These are phyloP conservation scores for Bryconaethiops microstoma DNA, from an alignment of 2,797 vertebrate genomes.

Conservation along the genomic window DNA sequence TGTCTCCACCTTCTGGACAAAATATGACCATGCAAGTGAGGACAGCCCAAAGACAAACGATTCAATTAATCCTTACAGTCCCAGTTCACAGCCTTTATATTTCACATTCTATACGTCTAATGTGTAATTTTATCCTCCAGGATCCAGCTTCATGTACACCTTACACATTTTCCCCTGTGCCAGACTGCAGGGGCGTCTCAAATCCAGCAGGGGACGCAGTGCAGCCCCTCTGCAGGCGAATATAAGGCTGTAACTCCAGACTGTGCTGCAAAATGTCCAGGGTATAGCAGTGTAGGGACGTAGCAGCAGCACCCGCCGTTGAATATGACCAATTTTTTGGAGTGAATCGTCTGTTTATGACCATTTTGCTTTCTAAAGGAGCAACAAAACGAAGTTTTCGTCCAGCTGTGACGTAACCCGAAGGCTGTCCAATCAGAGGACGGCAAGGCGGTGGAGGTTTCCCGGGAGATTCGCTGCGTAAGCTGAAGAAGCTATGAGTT, in stretches of 20 bases:
- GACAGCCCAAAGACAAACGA: background rate
- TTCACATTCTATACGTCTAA: background rate
- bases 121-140: too few species aligned
- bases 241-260: background rate
- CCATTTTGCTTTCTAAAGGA: background rate
- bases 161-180: too few species aligned
- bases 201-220: conserved; percentile 45
- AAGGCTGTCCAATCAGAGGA: conserved; percentile 5
- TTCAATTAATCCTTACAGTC: background rate
- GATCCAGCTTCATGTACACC: too few species aligned
- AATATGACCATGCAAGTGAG: background rate
- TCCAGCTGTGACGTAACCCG: conserved; percentile 5
- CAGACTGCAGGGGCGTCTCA: background rate
- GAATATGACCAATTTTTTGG: too few species aligned
- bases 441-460: conserved; percentile 12
- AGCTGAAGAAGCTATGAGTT: conserved; percentile 9
- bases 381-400: background rate
- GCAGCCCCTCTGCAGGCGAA: background rate
- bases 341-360: too few species aligned
- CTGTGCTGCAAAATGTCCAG: background rate
- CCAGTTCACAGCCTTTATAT: background rate
- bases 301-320: too few species aligned
- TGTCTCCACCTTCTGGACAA: conserved; percentile 33
- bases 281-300: background rate
- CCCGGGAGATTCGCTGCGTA: conserved; percentile 42